phyloP scores from a whole-genome alignment of 2,797 vertebrate species.

The Acanthiza pusilla region DNA sequence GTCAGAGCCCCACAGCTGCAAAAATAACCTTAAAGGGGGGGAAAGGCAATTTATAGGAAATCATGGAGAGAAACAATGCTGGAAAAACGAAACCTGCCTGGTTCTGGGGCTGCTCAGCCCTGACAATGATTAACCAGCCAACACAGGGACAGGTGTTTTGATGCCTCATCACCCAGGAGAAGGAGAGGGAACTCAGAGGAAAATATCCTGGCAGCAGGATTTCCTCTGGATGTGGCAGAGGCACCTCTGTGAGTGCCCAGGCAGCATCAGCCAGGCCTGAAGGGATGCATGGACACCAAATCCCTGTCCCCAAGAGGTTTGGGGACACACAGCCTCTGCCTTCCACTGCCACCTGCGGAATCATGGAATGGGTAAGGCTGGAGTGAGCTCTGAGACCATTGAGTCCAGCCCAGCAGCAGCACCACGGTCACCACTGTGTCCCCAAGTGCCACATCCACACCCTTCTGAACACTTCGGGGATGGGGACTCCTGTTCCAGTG shows the following conservation, averaged over 20 bases:
- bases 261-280: fast-evolving
- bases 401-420: neutral
- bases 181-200: neutral
- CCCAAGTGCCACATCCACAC: neutral
- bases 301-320: fast-evolving
- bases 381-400: fast-evolving
- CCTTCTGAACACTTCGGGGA: fast-evolving
- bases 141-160: fast-evolving
- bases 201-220: neutral
- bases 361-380: fast-evolving
- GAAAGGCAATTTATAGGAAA: neutral
- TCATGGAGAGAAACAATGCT: neutral
- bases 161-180: neutral
- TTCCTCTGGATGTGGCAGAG: neutral
- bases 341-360: fast-evolving
- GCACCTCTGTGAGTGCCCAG: fast-evolving
- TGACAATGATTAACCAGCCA: neutral
- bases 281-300: neutral
- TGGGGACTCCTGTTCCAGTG: neutral
- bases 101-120: neutral
- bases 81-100: neutral
- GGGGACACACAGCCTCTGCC: neutral
- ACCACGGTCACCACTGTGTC: fast-evolving
- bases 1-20: neutral
- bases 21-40: neutral